Evolutionary conservation across 2,113 vertebrate species (phyloP), one percentile per base, ranked within the genome.

Genomic region (Saccopteryx leptura): DNA sequence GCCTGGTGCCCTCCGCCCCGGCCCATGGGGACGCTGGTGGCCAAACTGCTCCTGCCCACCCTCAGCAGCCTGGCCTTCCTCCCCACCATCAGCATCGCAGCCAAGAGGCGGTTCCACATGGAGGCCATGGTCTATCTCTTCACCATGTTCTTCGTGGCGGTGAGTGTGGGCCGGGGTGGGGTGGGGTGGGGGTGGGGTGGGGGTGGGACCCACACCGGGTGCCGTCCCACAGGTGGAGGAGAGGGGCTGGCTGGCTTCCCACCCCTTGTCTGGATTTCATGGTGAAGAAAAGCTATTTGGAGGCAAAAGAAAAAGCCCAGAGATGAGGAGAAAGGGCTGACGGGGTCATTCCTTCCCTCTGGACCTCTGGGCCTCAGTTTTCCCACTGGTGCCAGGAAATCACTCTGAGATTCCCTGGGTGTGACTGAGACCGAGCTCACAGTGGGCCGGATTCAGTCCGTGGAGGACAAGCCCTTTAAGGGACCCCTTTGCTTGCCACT

Each of bases 81-180:
- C 79, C 99, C 99, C 28, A 98, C 99, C 2, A 98, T 99, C 98
- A 99, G 99, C 80, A 98, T 99, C 1, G 99, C 99, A 0, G 98
- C 99, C 98, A 99, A 99, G 97, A 98, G 99, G 79, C 99, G 99
- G 11, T 99, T 99, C 98, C 99, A 99, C 98, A 99, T 99, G 99
- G 99, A 99, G 97, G 99, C 99, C 95, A 99, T 99, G 99, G 99
- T 99, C 89, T 99, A 99, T 96, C 99, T 99, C 98, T 99, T 99
- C 98, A 99, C 99, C 96, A 99, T 99, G 99, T 99, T 99, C 98
- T 99, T 99, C 50, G 98, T 98, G 21, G 99, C 99, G 99, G 99
- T 99, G 98, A 99, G 99, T 89, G 54, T 2, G n/a, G 79, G 14
- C 3, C 0, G 10, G 13, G 72, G 23, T 0, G 19, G 39, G 52